These are phyloP conservation scores for Falco columbarius DNA, from an alignment of 2,797 vertebrate species.

Conservation along the genomic window DNA sequence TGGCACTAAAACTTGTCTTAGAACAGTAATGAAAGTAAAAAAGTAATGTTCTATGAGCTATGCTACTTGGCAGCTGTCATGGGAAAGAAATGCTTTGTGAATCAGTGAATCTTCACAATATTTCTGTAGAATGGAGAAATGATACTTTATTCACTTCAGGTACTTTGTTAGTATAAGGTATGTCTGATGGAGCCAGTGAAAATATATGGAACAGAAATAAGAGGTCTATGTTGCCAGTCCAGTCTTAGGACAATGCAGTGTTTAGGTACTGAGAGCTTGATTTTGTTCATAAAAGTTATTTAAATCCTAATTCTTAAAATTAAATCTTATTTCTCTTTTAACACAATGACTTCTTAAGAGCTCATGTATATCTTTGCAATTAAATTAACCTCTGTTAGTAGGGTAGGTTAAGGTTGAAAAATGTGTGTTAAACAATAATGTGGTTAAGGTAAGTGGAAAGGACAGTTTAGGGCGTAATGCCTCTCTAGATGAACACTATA, in stretches of 20 bases:
- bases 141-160: background rate
- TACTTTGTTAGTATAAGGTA: background rate
- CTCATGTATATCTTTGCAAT: background rate
- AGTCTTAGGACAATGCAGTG: background rate
- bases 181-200: background rate
- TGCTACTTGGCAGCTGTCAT: background rate
- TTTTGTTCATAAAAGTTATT: background rate
- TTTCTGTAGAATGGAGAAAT: background rate
- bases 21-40: background rate
- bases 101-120: background rate
- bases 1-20: background rate
- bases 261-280: background rate
- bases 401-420: background rate
- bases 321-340: background rate
- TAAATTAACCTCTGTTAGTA: background rate
- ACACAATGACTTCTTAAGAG: background rate
- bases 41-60: background rate
- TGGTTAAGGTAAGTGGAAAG: background rate
- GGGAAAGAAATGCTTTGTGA: background rate
- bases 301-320: background rate
- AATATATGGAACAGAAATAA: background rate
- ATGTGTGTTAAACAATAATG: background rate
- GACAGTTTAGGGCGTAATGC: background rate
- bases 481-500: background rate
- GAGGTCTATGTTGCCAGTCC: background rate